Conservation (phyloP, 2,797 vertebrate species). For the Bradypodion ventrale region DNA sequence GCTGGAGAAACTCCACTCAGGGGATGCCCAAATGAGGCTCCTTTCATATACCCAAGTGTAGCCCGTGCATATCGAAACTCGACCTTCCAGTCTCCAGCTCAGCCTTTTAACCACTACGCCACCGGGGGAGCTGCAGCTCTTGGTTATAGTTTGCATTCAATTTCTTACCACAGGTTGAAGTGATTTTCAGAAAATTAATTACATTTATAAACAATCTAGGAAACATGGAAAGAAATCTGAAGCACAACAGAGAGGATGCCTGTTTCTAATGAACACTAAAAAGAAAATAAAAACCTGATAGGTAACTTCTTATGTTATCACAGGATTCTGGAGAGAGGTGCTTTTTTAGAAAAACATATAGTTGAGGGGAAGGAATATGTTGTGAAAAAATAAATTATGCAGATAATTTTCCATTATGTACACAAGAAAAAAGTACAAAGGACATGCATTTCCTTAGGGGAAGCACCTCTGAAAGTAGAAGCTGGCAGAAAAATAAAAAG, state of each 20-base stretch:
- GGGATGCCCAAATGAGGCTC: no score
- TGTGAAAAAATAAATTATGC: conserved; percentile 73
- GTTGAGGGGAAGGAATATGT: conserved; percentile 61
- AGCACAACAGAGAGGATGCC: background rate
- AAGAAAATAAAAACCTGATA: background rate
- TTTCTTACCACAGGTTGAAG: conserved; percentile 24
- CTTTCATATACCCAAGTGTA: no score
- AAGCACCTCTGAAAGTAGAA: conserved; percentile 43
- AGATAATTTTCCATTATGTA: conserved; percentile 67
- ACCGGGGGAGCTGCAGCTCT: no score
- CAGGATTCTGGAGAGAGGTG: conserved; percentile 9
- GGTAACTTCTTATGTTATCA: conserved; percentile 6
- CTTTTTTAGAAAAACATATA: conserved; percentile 67
- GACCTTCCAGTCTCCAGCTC: no score
- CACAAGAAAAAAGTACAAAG: conserved; percentile 65
- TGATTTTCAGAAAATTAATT: conserved; percentile 17
- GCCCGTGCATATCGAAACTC: no score
- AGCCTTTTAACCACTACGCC: no score
- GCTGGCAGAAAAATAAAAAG: conserved; percentile 23
- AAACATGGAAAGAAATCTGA: conserved; percentile 13
- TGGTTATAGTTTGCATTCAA: conserved; percentile 20
- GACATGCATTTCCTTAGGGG: conserved; percentile 71
- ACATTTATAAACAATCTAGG: conserved; percentile 1
- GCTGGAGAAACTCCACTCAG: no score
- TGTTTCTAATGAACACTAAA: background rate